Percentiles rank a stretch among this genome's conserved stretches.
Evolutionary conservation across 2,888 invertebrate genomes (phyloP).

Genomic region (Diplolepis rosae): DNA sequence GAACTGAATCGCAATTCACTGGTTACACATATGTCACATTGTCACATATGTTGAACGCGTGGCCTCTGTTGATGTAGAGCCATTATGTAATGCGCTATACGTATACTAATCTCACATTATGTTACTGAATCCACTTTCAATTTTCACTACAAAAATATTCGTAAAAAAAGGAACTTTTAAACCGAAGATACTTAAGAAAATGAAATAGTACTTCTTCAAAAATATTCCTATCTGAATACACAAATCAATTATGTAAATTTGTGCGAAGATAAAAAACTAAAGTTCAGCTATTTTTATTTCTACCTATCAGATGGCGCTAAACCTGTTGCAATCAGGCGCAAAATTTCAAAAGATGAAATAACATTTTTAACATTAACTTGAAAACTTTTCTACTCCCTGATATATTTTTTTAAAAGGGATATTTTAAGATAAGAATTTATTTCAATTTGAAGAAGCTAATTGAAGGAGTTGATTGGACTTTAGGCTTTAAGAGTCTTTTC

Average conservation of each 20-base stretch:
- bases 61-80: constrained; percentile 43
- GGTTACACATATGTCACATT: constrained; percentile 40
- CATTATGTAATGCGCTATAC: constrained; percentile 48
- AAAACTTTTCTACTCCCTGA: neutral
- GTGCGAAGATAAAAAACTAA: neutral
- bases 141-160: neutral
- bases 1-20: constrained; percentile 38
- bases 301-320: neutral
- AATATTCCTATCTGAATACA: neutral
- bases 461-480: neutral
- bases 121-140: constrained; percentile 41
- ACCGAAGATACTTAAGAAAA: too few relatives aligned
- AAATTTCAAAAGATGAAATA: neutral
- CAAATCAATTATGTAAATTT: neutral
- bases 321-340: neutral
- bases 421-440: too few relatives aligned
- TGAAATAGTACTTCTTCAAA: neutral
- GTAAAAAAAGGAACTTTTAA: neutral
- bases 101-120: constrained; percentile 46
- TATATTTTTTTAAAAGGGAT: neutral
- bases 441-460: neutral
- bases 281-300: neutral
- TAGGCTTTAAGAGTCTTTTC: neutral
- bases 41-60: constrained; percentile 48
- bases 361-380: neutral